A percentile compares a stretch with the other conserved stretches of the same genome.
phyloP scores from a whole-genome alignment of 2,797 vertebrate genomes.

The Etheostoma perlongum region DNA sequence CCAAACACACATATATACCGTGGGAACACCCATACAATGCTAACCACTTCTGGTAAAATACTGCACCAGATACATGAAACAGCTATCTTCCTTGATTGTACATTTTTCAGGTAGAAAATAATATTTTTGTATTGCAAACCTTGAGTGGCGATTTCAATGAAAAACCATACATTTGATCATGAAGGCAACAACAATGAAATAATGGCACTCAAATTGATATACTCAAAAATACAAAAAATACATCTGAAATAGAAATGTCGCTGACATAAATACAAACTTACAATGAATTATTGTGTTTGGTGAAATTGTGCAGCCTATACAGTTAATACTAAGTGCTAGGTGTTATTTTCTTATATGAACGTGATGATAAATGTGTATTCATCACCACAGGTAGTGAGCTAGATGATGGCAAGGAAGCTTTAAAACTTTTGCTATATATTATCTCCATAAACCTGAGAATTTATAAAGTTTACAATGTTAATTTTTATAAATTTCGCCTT shows the following conservation, averaged over 20 bases:
- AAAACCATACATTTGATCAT: conserved; percentile 38
- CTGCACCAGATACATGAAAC: conserved; percentile 61
- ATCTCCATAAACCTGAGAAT: conserved; percentile 81
- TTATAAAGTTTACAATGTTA: conserved; percentile 57
- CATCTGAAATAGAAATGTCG: conserved; percentile 37
- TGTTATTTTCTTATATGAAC: conserved; percentile 23
- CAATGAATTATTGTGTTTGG: conserved; percentile 36
- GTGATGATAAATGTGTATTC: conserved; percentile 38
- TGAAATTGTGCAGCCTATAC: conserved; percentile 36
- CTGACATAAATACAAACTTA: conserved; percentile 47
- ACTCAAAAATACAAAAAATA: conserved; percentile 52
- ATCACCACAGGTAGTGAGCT: conserved; percentile 48
- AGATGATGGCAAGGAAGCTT: conserved; percentile 62
- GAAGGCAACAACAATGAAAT: conserved; percentile 39
- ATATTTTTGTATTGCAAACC: conserved; percentile 69
- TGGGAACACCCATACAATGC: conserved; percentile 65
- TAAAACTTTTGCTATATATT: conserved; percentile 64
- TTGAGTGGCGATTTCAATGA: conserved; percentile 44
- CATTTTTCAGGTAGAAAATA: conserved; percentile 71
- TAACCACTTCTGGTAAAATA: conserved; percentile 63
- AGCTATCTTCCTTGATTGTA: conserved; percentile 62
- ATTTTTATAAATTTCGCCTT: conserved; percentile 45
- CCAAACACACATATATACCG: conserved; percentile 67
- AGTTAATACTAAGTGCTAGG: conserved; percentile 44
- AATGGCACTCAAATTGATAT: conserved; percentile 67